phyloP scores from a whole-genome alignment of 2,888 invertebrate genomes.

The Melinopterus prodromus region DNA sequence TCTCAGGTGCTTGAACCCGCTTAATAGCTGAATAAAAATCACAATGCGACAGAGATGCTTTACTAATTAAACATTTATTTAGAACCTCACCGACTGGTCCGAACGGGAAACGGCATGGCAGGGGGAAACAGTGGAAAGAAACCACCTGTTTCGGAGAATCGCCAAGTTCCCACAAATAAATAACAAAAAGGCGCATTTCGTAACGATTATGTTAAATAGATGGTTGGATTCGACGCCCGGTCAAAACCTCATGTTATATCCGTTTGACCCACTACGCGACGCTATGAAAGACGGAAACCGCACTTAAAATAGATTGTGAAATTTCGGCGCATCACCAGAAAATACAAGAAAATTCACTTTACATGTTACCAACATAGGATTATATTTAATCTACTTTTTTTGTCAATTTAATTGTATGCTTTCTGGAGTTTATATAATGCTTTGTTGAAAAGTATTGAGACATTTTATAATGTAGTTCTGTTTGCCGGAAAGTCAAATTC shows the following conservation, averaged over 20 bases:
- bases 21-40: conserved; percentile 21
- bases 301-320: conserved; percentile 5
- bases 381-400: too few relatives aligned
- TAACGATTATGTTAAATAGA: conserved; percentile 23
- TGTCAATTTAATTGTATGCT: too few relatives aligned
- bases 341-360: not conserved
- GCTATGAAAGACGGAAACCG: conserved; percentile 16
- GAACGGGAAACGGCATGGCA: not conserved
- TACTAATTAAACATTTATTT: conserved; percentile 5
- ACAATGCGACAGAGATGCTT: conserved; percentile 19
- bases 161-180: conserved; percentile 6
- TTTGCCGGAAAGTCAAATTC: too few relatives aligned
- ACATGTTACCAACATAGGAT: not conserved
- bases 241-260: not conserved
- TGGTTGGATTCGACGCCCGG: not conserved
- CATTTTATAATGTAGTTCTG: too few relatives aligned
- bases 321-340: not conserved
- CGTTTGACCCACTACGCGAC: conserved; percentile 22
- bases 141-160: conserved; percentile 9
- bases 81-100: not conserved
- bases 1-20: conserved; percentile 23
- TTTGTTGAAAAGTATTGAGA: too few relatives aligned
- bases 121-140: conserved; percentile 4
- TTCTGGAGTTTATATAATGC: too few relatives aligned
- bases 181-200: conserved; percentile 14